phyloP scores from a whole-genome alignment of 2,888 invertebrate genomes.

The Andrena praecox region DNA sequence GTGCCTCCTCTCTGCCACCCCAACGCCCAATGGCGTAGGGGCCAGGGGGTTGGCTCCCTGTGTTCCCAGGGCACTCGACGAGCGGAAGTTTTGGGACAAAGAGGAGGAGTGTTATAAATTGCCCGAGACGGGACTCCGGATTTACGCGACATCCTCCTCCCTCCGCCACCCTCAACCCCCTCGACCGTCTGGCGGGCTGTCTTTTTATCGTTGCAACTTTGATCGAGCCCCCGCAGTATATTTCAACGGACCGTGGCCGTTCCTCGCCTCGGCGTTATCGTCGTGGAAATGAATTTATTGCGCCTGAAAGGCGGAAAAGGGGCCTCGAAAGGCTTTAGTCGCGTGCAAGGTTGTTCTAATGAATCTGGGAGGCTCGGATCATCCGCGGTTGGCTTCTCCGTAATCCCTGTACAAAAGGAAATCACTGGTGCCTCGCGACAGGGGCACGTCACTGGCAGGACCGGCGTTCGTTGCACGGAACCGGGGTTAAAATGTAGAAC shows the following conservation, averaged over 20 bases:
- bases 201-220: conserved; percentile 34
- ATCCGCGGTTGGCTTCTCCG: not conserved
- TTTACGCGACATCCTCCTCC: conserved; percentile 55
- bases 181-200: conserved; percentile 19
- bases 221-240: conserved; percentile 3
- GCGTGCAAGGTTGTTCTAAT: too few relatives aligned
- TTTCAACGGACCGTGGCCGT: conserved; percentile 2
- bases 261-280: not conserved
- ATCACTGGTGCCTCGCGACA: too few relatives aligned
- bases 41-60: conserved; percentile 55
- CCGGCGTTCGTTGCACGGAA: too few relatives aligned
- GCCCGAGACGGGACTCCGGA: conserved; percentile 60
- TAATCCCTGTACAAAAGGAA: not conserved
- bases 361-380: not conserved
- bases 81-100: conserved; percentile 66
- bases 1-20: conserved; percentile 59
- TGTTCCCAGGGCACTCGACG: conserved; percentile 65
- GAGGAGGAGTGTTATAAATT: conserved; percentile 70
- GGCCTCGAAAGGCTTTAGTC: not conserved
- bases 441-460: too few relatives aligned
- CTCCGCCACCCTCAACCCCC: not conserved
- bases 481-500: too few relatives aligned
- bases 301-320: not conserved
- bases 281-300: not conserved
- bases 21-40: conserved; percentile 69